Evolutionary conservation across 2,888 invertebrate genomes (phyloP).

Genomic region (Drosophila quinaria): DNA sequence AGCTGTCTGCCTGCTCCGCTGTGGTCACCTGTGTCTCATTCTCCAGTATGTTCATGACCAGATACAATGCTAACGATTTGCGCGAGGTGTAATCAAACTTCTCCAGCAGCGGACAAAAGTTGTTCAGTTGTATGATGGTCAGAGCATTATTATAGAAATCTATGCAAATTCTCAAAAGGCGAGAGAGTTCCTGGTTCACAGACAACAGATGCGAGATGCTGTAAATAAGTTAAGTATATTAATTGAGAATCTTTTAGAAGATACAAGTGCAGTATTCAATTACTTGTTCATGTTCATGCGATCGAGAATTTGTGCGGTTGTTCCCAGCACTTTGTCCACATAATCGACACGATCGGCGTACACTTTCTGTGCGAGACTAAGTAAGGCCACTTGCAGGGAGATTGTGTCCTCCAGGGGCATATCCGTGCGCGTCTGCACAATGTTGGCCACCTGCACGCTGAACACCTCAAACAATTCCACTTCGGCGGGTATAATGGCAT

Average conservation of each 20-base stretch:
- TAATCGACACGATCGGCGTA: slow-evolving; percentile 98
- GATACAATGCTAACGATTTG: slow-evolving; percentile 93
- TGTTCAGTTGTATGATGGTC: slow-evolving; percentile 93
- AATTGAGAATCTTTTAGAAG: background rate
- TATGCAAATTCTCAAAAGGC: slow-evolving; percentile 96
- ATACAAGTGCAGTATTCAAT: slow-evolving; percentile 5
- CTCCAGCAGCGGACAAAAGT: slow-evolving; percentile 94
- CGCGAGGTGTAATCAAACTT: slow-evolving; percentile 96
- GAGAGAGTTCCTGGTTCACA: slow-evolving; percentile 96
- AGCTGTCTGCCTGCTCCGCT: slow-evolving; percentile 94
- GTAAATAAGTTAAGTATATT: slow-evolving; percentile 15
- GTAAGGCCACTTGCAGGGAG: slow-evolving; percentile 96
- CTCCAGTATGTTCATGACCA: slow-evolving; percentile 95
- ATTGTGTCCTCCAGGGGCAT: slow-evolving; percentile 98
- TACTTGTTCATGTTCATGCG: slow-evolving; percentile 94
- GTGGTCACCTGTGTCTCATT: slow-evolving; percentile 94
- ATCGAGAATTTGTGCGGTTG: slow-evolving; percentile 95
- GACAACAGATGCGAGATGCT: slow-evolving; percentile 86
- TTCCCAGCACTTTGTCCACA: slow-evolving; percentile 97
- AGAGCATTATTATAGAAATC: slow-evolving; percentile 97
- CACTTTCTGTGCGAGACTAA: slow-evolving; percentile 97
- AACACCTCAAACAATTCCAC: slow-evolving; percentile 99
- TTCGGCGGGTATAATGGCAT: slow-evolving; percentile 91
- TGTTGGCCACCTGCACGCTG: slow-evolving; percentile 97
- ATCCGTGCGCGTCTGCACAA: slow-evolving; percentile 97